A percentile compares a stretch with the other conserved stretches of the same genome.
Evolutionary conservation across 2,888 invertebrate species (phyloP).

Genomic region (Tetanocera ferruginea): DNA sequence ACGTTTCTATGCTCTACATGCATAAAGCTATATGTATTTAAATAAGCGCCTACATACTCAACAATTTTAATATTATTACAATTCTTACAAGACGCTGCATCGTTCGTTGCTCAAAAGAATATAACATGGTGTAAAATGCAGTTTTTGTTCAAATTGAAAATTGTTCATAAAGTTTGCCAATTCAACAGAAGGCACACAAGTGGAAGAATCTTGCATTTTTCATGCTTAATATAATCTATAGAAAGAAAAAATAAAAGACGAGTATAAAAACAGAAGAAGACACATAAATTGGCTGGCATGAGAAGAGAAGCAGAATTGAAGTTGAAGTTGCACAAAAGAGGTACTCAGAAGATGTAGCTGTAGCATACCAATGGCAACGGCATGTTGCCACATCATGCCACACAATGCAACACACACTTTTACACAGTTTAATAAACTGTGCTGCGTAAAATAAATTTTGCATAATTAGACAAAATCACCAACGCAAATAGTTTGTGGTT

Average conservation of each 20-base stretch:
- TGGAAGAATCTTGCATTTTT: conserved; percentile 12
- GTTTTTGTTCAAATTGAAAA: conserved; percentile 7
- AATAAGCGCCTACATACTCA: too few relatives aligned
- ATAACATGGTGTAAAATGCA: too few relatives aligned
- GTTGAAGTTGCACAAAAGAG: background rate
- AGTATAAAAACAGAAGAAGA: background rate
- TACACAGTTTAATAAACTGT: conserved; percentile 13
- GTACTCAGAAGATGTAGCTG: background rate
- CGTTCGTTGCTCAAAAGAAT: too few relatives aligned
- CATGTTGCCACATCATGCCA: background rate
- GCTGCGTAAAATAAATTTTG: conserved; percentile 54
- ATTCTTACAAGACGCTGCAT: too few relatives aligned
- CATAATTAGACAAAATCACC: conserved; percentile 59
- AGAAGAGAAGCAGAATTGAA: background rate
- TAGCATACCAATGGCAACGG: background rate
- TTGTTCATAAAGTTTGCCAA: conserved; percentile 10
- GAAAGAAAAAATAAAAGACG: background rate
- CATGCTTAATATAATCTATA: conserved; percentile 6
- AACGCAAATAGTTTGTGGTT: conserved; percentile 54
- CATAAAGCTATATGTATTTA: too few relatives aligned
- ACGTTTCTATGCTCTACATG: too few relatives aligned
- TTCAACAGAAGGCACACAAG: conserved; percentile 11
- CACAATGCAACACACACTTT: background rate
- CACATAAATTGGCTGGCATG: background rate
- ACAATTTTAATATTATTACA: too few relatives aligned